A percentile compares a stretch with the other conserved stretches of the same genome.
These are phyloP conservation scores for Meloe dianella DNA, from an alignment of 2,888 invertebrate genomes.

Conservation along the genomic window DNA sequence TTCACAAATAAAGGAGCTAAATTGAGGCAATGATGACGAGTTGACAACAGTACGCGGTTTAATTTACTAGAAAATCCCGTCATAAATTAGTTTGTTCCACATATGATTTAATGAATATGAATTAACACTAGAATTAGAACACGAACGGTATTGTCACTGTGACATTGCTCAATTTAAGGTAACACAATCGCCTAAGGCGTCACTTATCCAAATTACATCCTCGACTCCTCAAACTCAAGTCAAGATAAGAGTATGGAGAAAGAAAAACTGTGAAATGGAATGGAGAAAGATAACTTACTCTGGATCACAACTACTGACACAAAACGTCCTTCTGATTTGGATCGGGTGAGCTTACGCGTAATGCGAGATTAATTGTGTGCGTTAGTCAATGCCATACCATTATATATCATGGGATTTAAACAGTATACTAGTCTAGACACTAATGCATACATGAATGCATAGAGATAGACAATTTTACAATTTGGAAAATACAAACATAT, in stretches of 20 bases:
- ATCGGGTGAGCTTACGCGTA: conserved; percentile 46
- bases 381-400: conserved; percentile 54
- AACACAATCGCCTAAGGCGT: background rate
- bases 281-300: conserved; percentile 1
- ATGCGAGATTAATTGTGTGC: conserved; percentile 56
- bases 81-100: background rate
- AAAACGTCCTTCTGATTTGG: conserved; percentile 29
- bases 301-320: background rate
- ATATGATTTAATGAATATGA: no score
- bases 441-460: background rate
- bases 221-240: background rate
- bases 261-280: background rate
- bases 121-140: no score
- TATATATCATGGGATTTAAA: conserved; percentile 53
- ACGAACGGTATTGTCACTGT: background rate
- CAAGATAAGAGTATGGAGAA: background rate
- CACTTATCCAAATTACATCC: background rate
- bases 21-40: background rate
- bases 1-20: no score
- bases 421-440: conserved; percentile 23
- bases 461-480: background rate
- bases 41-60: background rate
- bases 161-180: background rate
- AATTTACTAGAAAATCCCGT: background rate
- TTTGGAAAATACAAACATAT: background rate